Conservation (phyloP, 2,113 vertebrate genomes). For the Mustela nigripes region DNA sequence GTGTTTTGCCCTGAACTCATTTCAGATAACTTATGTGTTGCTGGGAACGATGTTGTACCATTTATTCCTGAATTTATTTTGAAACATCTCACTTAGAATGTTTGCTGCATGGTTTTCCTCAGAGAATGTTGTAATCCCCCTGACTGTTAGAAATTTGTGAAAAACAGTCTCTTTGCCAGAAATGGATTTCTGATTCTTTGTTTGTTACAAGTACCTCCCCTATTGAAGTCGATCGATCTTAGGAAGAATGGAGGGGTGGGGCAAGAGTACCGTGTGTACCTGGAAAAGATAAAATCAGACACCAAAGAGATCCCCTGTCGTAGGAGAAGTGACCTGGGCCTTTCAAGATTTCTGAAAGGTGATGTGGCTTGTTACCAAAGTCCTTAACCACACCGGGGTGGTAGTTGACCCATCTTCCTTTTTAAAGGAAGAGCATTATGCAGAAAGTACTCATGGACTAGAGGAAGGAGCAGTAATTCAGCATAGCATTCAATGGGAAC, state of each 20-base stretch:
- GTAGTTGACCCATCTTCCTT: background rate
- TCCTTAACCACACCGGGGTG: background rate
- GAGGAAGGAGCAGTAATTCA: conserved; percentile 11
- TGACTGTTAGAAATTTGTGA: conserved; percentile 17
- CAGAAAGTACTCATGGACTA: conserved; percentile 59
- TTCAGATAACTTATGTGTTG: background rate
- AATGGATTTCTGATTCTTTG: conserved; percentile 34
- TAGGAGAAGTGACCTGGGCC: background rate
- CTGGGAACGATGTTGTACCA: background rate
- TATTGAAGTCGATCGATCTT: background rate
- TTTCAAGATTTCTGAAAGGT: background rate
- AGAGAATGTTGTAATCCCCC: conserved; percentile 35
- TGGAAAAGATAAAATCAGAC: conserved; percentile 9
- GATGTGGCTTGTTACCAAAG: background rate
- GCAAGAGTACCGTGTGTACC: background rate
- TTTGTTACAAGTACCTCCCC: background rate
- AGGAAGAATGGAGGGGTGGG: background rate
- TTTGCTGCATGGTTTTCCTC: conserved; percentile 20
- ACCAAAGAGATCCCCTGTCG: background rate
- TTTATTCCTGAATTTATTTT: background rate
- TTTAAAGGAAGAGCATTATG: background rate
- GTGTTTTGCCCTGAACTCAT: background rate
- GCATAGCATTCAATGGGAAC: background rate
- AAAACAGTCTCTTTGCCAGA: conserved; percentile 10
- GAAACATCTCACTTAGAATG: conserved; percentile 31